phyloP scores from a whole-genome alignment of 92 coral and sea anemone species.

The Porites evermanni region DNA sequence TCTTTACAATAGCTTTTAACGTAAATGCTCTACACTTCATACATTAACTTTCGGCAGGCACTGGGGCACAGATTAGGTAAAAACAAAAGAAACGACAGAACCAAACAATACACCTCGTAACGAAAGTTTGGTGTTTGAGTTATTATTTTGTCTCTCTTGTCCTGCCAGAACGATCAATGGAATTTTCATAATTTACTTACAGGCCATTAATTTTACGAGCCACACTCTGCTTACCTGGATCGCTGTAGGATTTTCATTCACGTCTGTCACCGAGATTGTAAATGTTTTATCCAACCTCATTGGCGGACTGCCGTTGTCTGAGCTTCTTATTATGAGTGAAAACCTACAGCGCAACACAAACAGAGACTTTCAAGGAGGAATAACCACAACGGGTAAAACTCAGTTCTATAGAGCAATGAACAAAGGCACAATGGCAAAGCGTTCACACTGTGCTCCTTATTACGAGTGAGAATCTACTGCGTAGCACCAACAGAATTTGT shows the following conservation, averaged over 20 bases:
- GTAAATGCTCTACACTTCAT: no score
- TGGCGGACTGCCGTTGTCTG: slow-evolving; percentile 92
- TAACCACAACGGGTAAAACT: neutral
- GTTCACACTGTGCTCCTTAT: slow-evolving; percentile 81
- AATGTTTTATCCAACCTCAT: slow-evolving; percentile 77
- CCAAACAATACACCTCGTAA: no score
- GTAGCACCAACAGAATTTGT: no score
- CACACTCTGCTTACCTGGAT: slow-evolving; percentile 69
- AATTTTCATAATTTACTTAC: neutral
- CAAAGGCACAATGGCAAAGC: no score
- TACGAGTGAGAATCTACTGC: slow-evolving; percentile 67
- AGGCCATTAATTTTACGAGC: neutral
- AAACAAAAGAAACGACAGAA: no score
- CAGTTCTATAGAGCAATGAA: neutral
- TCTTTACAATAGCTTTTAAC: no score
- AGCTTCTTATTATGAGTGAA: slow-evolving; percentile 80
- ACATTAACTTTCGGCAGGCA: no score
- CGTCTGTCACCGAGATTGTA: slow-evolving; percentile 76
- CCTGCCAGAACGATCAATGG: no score
- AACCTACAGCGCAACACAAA: slow-evolving; percentile 44
- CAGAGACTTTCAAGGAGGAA: neutral
- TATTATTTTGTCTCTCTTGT: no score
- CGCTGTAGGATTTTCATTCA: slow-evolving; percentile 87
- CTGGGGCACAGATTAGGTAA: no score
- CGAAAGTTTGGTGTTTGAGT: no score